Percentiles rank a stretch among this genome's conserved stretches.
Conservation (phyloP, 2,797 vertebrate genomes). For the Typhlichthys subterraneus region DNA sequence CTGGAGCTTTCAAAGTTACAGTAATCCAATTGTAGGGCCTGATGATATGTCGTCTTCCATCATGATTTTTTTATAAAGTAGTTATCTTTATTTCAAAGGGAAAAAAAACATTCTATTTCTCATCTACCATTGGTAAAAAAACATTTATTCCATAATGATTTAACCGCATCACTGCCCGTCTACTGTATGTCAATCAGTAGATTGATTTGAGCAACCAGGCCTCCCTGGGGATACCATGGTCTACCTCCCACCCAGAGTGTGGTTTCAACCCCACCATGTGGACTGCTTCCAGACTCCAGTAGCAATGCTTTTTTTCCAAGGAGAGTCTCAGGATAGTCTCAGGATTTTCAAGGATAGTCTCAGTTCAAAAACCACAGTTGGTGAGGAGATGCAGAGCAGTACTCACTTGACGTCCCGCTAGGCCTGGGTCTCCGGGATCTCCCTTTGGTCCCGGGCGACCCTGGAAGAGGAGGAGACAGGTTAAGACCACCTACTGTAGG, state of each 20-base stretch:
- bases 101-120: slow-evolving; percentile 56
- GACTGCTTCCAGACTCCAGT: slow-evolving; percentile 63
- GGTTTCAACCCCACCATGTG: slow-evolving; percentile 62
- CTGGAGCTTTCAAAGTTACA: not conserved
- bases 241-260: slow-evolving; percentile 67
- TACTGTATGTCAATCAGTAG: slow-evolving; percentile 65
- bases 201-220: slow-evolving; percentile 41
- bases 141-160: slow-evolving; percentile 50
- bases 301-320: slow-evolving; percentile 47
- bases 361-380: slow-evolving; percentile 63
- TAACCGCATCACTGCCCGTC: slow-evolving; percentile 52
- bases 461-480: slow-evolving; percentile 63
- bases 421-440: slow-evolving; percentile 89
- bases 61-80: too few relatives aligned
- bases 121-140: slow-evolving; percentile 53
- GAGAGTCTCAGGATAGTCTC: slow-evolving; percentile 34
- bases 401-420: slow-evolving; percentile 88
- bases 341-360: slow-evolving; percentile 32
- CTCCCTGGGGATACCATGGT: slow-evolving; percentile 63
- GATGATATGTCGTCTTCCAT: too few relatives aligned
- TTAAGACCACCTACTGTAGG: slow-evolving; percentile 1
- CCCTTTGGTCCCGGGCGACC: slow-evolving; percentile 96
- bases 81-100: slow-evolving; percentile 41
- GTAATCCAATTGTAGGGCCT: slow-evolving; percentile 9
- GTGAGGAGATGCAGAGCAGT: slow-evolving; percentile 36